These are phyloP conservation scores for Psittacula cyanocephala DNA, from an alignment of 2,113 vertebrate genomes.

Conservation along the genomic window DNA sequence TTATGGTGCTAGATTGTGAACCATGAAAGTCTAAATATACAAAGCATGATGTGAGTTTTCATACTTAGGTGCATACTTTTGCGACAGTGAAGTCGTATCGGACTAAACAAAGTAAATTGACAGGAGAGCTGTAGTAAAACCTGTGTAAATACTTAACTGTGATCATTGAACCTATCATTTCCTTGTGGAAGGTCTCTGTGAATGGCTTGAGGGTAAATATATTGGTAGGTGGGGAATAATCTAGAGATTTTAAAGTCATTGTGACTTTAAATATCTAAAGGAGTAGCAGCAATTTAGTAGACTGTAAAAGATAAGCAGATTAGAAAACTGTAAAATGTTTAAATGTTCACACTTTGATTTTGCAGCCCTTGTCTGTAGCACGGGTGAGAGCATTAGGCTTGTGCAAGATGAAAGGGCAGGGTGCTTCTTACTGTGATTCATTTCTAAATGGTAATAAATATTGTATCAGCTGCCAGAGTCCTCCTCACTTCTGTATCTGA, in stretches of 20 bases:
- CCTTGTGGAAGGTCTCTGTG: neutral
- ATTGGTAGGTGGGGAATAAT: neutral
- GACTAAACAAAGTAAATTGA: neutral
- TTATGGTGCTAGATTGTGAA: neutral
- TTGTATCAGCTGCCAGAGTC: neutral
- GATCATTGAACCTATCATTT: neutral
- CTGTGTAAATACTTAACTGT: neutral
- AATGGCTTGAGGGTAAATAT: neutral
- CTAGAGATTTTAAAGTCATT: neutral
- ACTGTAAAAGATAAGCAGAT: neutral
- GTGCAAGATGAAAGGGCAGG: neutral
- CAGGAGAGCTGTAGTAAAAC: neutral
- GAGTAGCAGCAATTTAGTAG: neutral
- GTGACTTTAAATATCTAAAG: neutral
- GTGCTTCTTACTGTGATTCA: neutral
- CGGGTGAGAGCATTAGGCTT: neutral
- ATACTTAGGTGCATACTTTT: neutral
- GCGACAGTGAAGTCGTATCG: neutral
- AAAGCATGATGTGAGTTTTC: neutral
- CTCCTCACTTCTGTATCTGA: neutral
- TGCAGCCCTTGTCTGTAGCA: neutral
- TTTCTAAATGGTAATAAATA: neutral
- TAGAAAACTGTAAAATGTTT: neutral
- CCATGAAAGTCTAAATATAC: neutral
- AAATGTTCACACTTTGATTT: neutral